Conservation (phyloP, 2,113 vertebrate species). For the Cranoglanis bouderius region DNA sequence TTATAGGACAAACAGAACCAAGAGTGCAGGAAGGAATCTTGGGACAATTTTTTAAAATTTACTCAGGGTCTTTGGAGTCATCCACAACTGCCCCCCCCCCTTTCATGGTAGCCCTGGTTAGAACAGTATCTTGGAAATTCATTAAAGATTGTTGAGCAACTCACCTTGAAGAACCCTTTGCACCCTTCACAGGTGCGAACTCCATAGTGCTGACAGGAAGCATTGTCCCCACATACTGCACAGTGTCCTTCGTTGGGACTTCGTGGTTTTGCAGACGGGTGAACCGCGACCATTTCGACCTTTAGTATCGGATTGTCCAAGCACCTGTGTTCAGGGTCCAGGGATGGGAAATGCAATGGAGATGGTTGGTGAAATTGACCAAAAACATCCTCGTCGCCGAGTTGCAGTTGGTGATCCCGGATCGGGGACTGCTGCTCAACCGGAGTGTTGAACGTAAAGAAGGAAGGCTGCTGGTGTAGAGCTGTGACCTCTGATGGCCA, state of each 20-base stretch:
- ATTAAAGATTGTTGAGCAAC: background rate
- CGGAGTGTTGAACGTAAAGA: slow-evolving; percentile 79
- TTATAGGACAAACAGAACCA: background rate
- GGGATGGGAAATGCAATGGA: slow-evolving; percentile 62
- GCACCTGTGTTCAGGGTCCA: slow-evolving; percentile 69
- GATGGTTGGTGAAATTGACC: slow-evolving; percentile 62
- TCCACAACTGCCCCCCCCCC: background rate
- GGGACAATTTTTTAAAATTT: background rate
- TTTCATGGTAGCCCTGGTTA: background rate
- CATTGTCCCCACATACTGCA: slow-evolving; percentile 92
- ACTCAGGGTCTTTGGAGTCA: background rate
- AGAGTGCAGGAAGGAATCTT: background rate
- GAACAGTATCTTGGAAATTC: background rate
- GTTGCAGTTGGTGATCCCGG: slow-evolving; percentile 69
- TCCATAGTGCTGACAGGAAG: slow-evolving; percentile 94
- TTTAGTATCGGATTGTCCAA: slow-evolving; percentile 70
- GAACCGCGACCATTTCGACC: slow-evolving; percentile 56
- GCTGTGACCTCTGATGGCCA: slow-evolving; percentile 77
- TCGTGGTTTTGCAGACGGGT: slow-evolving; percentile 76
- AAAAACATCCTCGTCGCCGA: slow-evolving; percentile 76
- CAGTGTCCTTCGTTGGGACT: slow-evolving; percentile 85
- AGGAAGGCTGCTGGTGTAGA: slow-evolving; percentile 69
- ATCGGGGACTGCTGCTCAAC: slow-evolving; percentile 69
- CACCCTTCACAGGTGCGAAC: slow-evolving; percentile 97
- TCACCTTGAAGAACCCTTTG: slow-evolving; percentile 98